Evolutionary conservation across 2,113 vertebrate genomes (phyloP), one percentile per base, ranked within the genome.

Genomic region (Vulpes vulpes): DNA sequence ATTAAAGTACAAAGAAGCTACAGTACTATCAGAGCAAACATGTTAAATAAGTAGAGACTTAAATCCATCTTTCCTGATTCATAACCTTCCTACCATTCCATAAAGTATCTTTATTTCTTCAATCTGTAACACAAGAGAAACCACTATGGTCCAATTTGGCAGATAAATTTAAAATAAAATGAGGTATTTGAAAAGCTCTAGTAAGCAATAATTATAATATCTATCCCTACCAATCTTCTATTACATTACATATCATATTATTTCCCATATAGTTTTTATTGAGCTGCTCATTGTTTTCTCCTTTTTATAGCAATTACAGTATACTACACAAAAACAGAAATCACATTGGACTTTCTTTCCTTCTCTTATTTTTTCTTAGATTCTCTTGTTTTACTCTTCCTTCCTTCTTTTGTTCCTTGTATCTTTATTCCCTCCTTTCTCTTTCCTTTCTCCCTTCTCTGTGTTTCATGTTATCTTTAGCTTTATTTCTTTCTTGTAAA

Each of bases 151-250:
- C n/a, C 62, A 91, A 60, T 62, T 78, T 71, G 55, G 62, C 22
- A 71, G 16, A 76, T 22, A 78, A 51, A 95, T 86, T 69, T 82
- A 67, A 93, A 91, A 81, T 82, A 80, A 78, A 82, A 71, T 62
- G 25, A 65, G 2, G 2, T 43, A 67, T 82, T 49, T 30, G 51
- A 82, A 93, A 91, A 82, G 32, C 30, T 87, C 49, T 79, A 76
- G 12, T 32, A 57, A 71, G 23, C 23, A 87, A 76, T 87, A 71
- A 86, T 87, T 94, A 76, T 57, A 73, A 17, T 59, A 23, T 55
- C 30, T 65, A 73, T 27, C 43, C 14, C 55, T 4, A 23, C 15
- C 65, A 91, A 65, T 67, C 19, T 60, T 80, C 55, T 49, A 88
- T 16, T 76, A 51, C 71, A 74, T 86, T 64, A 73, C 8, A 81